phyloP scores from a whole-genome alignment of 2,888 invertebrate species.

The Hipparchia semele region DNA sequence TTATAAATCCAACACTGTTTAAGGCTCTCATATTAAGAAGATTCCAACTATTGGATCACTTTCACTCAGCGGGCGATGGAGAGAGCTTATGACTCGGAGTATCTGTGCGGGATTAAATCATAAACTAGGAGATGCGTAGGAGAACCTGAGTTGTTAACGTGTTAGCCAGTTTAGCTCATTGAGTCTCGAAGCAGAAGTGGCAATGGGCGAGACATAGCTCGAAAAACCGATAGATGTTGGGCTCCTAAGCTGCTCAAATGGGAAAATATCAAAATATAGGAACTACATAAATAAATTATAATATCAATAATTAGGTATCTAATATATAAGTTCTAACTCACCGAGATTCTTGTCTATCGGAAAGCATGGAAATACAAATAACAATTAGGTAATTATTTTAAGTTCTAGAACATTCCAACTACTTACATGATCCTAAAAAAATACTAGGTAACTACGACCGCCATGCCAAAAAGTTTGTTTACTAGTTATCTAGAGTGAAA shows the following conservation, averaged over 20 bases:
- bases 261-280: too few species aligned
- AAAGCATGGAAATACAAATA: conserved; percentile 70
- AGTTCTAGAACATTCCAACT: conserved; percentile 37
- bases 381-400: conserved; percentile 44
- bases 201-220: background rate
- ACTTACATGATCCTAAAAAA: conserved; percentile 22
- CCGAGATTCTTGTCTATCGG: conserved; percentile 80
- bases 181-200: too few species aligned
- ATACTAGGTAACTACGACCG: background rate
- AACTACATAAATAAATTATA: background rate
- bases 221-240: background rate
- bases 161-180: too few species aligned
- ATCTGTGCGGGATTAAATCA: too few species aligned
- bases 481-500: background rate
- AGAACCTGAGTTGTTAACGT: too few species aligned
- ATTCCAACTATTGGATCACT: too few species aligned
- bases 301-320: background rate
- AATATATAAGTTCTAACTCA: conserved; percentile 57
- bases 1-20: too few species aligned
- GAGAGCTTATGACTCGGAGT: too few species aligned
- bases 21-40: too few species aligned
- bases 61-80: too few species aligned
- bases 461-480: conserved; percentile 29
- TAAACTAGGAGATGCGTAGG: too few species aligned
- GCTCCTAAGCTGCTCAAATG: too few species aligned